Base-by-base conservation (phyloP, 2,797 vertebrate species). In the Thamnophis elegans region DNA sequence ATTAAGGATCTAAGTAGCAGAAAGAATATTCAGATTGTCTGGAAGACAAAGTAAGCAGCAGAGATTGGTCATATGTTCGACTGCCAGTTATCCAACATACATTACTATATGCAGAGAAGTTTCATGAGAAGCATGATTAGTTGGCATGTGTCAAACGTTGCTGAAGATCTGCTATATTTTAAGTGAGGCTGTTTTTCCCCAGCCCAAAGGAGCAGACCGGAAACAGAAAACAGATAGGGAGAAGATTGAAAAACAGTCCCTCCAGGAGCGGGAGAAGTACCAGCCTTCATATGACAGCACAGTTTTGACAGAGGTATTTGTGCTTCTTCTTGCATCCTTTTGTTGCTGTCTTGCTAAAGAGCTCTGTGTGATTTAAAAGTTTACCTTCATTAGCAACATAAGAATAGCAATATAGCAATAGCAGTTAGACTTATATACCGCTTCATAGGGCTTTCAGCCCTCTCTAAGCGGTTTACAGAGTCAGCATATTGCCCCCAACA, bases 221-320 rank as follows among this genome's bases (percentile, higher is more conserved):
- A 99, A 98, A 91, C 98, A 98, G 97, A 99, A 98, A 96, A 99
- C 98, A 0, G 98, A 99, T 93, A 55, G 97, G 82, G 98, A 99
- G 96, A 98, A 98, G 96, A 98, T 98, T 96, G 98, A 99, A 96
- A 99, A 98, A 93, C 97, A 98, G 59, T 97, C 98, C 0, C 97
- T 97, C 0, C 98, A 98, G 85, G 98, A 99, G 94, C 98, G 98
- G 93, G 98, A 98, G 89, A 98, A 98, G 95, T 98, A 98, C 95
- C 98, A 98, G 96, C 95, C 97, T 2, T 98, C 98, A 1, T 98
- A 98, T 54, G 98, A 98, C 95, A 98, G 96, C 85, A 98, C 98
- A 0, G 97, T 98, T 91, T 95, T 98, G 87, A 97, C 97, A 47
- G 98, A 98, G 98, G 98, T 98, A 91, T 8, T 42, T 5, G 5